Evolutionary conservation across 2,888 invertebrate species (phyloP).

Genomic region (Drosophila antonietae): DNA sequence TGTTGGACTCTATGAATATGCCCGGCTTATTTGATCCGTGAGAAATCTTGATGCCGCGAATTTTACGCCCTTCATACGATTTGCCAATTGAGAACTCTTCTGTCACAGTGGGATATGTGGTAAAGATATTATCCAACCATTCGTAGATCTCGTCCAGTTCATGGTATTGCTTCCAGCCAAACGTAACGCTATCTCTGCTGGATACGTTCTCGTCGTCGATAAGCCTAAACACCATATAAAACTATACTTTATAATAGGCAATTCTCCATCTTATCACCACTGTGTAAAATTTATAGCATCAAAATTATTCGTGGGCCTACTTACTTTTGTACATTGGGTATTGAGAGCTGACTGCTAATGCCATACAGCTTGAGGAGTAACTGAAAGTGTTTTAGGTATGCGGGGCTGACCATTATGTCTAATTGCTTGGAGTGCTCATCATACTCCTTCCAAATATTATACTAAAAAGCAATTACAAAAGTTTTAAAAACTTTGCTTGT

Average conservation of each 20-base stretch:
- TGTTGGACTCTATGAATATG: constrained; percentile 88
- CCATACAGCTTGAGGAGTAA: constrained; percentile 82
- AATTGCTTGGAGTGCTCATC: constrained; percentile 83
- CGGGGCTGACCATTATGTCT: constrained; percentile 87
- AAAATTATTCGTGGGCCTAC: constrained; percentile 46
- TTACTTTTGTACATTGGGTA: constrained; percentile 88
- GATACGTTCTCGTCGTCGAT: constrained; percentile 85
- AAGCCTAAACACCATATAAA: constrained; percentile 81
- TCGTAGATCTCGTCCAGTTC: constrained; percentile 86
- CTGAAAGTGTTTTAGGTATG: constrained; percentile 85
- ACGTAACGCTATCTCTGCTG: constrained; percentile 68
- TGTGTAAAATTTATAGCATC: neutral
- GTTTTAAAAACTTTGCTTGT: too few species aligned
- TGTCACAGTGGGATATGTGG: constrained; percentile 83
- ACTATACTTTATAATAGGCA: constrained; percentile 38
- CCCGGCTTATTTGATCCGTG: constrained; percentile 85
- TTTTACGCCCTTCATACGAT: constrained; percentile 87
- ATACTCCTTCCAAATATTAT: constrained; percentile 80
- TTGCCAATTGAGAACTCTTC: constrained; percentile 84
- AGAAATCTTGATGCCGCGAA: constrained; percentile 86
- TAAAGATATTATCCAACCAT: constrained; percentile 86
- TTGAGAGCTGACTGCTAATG: constrained; percentile 84
- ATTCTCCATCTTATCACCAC: constrained; percentile 16
- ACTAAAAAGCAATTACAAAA: constrained; percentile 48
- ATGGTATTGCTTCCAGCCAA: constrained; percentile 88